phyloP scores from a whole-genome alignment of 2,888 invertebrate genomes.

The Scaptomyza flava region DNA sequence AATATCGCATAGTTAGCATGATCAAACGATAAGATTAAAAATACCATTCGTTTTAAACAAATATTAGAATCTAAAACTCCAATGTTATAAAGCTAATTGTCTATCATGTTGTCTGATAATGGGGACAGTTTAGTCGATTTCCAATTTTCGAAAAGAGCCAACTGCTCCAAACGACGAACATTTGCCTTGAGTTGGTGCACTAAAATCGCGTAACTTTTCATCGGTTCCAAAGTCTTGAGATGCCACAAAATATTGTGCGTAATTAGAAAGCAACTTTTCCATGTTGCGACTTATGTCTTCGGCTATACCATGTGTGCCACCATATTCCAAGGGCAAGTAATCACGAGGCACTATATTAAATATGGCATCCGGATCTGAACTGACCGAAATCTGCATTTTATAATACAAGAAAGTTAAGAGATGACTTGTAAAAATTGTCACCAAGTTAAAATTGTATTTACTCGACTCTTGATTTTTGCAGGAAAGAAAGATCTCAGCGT shows the following conservation, averaged over 20 bases:
- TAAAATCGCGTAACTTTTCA: constrained; percentile 77
- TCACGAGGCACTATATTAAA: constrained; percentile 86
- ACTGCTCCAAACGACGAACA: constrained; percentile 81
- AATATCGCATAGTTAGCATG: constrained; percentile 1
- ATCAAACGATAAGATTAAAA: constrained; percentile 31
- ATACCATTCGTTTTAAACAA: neutral
- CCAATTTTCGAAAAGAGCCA: constrained; percentile 82
- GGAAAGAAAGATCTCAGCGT: constrained; percentile 87
- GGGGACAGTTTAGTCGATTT: constrained; percentile 74
- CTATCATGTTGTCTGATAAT: constrained; percentile 8
- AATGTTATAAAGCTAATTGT: constrained; percentile 28
- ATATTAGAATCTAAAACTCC: constrained; percentile 10
- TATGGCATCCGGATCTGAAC: constrained; percentile 86
- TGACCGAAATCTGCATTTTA: constrained; percentile 85
- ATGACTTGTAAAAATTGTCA: too few species aligned
- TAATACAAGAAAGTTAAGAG: neutral
- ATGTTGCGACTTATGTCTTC: constrained; percentile 79
- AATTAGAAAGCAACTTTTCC: constrained; percentile 74
- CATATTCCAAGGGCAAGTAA: constrained; percentile 88
- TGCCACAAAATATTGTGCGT: constrained; percentile 78
- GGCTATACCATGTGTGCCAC: constrained; percentile 86
- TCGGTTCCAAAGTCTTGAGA: constrained; percentile 77
- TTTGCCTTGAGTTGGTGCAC: constrained; percentile 57
- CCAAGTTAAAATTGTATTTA: constrained; percentile 79
- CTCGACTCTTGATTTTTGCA: constrained; percentile 87